Conservation (phyloP, 2,888 invertebrate species). For the Myopa testacea region DNA sequence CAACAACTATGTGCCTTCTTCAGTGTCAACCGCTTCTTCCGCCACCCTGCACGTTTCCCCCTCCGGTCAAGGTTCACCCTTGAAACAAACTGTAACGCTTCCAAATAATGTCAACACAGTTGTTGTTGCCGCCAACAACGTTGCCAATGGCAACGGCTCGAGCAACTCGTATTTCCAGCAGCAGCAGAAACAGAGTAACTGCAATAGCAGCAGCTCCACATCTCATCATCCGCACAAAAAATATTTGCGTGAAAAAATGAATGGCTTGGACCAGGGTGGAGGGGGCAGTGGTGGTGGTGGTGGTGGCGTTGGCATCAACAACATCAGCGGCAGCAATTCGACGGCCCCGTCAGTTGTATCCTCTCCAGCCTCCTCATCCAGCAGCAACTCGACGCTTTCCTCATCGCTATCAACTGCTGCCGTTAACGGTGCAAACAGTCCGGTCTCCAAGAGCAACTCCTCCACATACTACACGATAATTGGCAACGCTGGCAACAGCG, state of each 20-base stretch:
- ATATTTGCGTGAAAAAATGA: constrained; percentile 68
- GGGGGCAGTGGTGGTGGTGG: constrained; percentile 49
- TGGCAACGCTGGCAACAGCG: constrained; percentile 8
- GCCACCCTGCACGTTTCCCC: constrained; percentile 31
- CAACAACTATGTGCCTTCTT: constrained; percentile 58
- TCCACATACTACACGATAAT: constrained; percentile 26
- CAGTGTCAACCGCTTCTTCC: constrained; percentile 43
- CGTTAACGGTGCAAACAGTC: constrained; percentile 62
- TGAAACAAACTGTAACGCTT: constrained; percentile 46
- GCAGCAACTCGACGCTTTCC: constrained; percentile 50
- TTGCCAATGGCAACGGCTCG: constrained; percentile 48
- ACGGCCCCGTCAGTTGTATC: constrained; percentile 63
- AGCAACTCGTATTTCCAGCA: constrained; percentile 50
- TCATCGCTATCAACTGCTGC: constrained; percentile 60
- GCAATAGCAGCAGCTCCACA: constrained; percentile 53
- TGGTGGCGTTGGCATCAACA: constrained; percentile 25
- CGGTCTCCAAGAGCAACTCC: constrained; percentile 51
- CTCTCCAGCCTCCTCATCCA: constrained; percentile 60
- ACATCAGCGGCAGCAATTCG: constrained; percentile 26
- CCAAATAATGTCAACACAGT: constrained; percentile 47
- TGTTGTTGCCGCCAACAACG: constrained; percentile 45
- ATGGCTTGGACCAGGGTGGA: constrained; percentile 60
- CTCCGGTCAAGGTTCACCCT: constrained; percentile 43
- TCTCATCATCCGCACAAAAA: constrained; percentile 69
- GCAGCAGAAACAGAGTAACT: constrained; percentile 45